Conservation (phyloP, 2,113 vertebrate genomes). For the Leptodactylus fuscus region DNA sequence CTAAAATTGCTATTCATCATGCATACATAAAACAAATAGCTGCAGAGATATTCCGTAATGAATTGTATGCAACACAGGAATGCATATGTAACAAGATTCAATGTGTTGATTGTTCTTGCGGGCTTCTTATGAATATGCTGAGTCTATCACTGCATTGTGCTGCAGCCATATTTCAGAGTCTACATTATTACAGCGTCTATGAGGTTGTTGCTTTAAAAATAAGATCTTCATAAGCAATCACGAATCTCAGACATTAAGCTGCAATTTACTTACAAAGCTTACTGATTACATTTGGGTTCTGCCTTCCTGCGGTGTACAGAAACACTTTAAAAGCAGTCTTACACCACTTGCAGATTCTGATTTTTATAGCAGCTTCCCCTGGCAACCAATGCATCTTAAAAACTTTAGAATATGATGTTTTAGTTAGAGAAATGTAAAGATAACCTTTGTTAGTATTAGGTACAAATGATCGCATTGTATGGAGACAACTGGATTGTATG, state of each 20-base stretch:
- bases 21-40: conserved; percentile 7
- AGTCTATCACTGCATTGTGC: conserved; percentile 32
- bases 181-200: conserved; percentile 12
- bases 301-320: conserved; percentile 35
- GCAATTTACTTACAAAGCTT: conserved; percentile 50
- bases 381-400: not conserved
- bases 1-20: not conserved
- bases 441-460: not conserved
- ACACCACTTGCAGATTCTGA: conserved; percentile 15
- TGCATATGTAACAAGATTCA: conserved; percentile 35
- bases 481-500: not conserved
- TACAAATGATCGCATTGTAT: not conserved
- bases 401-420: conserved; percentile 5
- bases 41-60: conserved; percentile 13
- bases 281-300: conserved; percentile 45
- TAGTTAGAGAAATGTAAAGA: not conserved
- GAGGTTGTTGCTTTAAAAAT: conserved; percentile 41
- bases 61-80: conserved; percentile 8
- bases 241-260: conserved; percentile 34
- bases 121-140: conserved; percentile 36
- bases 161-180: conserved; percentile 1
- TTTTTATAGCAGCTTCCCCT: not conserved
- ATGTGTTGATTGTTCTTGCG: not conserved
- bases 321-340: conserved; percentile 20
- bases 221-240: conserved; percentile 46